phyloP scores from a whole-genome alignment of 64 coral and sea anemone species.

The Dendrophyllia cribrosa region DNA sequence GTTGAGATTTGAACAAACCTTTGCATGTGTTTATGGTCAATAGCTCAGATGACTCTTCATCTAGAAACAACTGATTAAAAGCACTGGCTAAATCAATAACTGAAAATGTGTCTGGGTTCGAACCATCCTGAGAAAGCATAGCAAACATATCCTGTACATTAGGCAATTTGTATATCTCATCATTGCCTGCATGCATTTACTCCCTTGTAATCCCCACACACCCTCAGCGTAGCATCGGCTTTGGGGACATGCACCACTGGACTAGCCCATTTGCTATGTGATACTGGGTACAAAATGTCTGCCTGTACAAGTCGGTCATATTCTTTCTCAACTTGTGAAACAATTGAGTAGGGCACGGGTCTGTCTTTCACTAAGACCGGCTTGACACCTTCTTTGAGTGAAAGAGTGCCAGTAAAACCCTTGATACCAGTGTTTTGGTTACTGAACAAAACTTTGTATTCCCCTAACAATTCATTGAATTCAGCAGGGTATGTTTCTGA shows the following conservation, averaged over 20 bases:
- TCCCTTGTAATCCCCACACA: slow-evolving; percentile 39
- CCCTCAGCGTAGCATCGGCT: slow-evolving; percentile 14
- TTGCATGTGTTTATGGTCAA: too few relatives aligned
- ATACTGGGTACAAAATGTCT: slow-evolving; percentile 28
- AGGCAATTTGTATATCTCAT: slow-evolving; percentile 30
- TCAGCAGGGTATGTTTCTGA: slow-evolving; percentile 12
- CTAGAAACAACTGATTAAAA: slow-evolving; percentile 61
- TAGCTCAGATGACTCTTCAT: background rate
- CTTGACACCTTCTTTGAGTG: slow-evolving; percentile 39
- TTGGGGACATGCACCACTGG: slow-evolving; percentile 40
- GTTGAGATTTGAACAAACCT: too few relatives aligned
- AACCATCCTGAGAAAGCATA: slow-evolving; percentile 33
- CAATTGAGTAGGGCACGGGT: slow-evolving; percentile 39
- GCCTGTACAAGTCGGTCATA: slow-evolving; percentile 35
- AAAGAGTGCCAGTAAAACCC: slow-evolving; percentile 36
- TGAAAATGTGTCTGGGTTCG: slow-evolving; percentile 41
- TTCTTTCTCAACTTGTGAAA: slow-evolving; percentile 35
- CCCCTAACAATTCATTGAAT: slow-evolving; percentile 24
- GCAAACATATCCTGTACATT: slow-evolving; percentile 61
- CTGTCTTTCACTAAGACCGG: slow-evolving; percentile 52
- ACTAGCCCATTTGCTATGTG: slow-evolving; percentile 19
- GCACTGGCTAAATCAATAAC: slow-evolving; percentile 63
- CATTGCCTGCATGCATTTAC: too few relatives aligned
- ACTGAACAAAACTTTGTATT: slow-evolving; percentile 13
- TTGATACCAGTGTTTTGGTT: slow-evolving; percentile 33